Conservation (phyloP, 53 echinoderm and acorn worm species). For the Echinometra lucunter region DNA sequence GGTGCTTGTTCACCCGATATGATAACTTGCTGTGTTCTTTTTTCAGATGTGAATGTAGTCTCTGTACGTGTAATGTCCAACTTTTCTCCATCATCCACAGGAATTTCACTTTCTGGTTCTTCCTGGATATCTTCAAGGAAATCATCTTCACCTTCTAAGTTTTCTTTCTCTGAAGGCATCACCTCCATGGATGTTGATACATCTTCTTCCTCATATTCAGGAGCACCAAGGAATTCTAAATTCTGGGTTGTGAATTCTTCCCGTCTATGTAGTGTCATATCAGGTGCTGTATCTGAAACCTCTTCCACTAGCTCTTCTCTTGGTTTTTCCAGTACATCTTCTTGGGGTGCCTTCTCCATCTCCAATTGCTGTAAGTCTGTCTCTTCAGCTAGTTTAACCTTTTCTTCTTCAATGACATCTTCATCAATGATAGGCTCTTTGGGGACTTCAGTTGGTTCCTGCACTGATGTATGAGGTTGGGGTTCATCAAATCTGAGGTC, state of each 20-base stretch:
- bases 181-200: conserved; percentile 68
- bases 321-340: neutral
- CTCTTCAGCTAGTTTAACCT: conserved; percentile 33
- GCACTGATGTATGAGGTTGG: neutral
- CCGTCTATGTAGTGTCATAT: conserved; percentile 30
- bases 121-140: conserved; percentile 68
- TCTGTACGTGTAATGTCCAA: neutral
- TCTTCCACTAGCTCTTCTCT: neutral
- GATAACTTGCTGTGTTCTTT: neutral
- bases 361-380: neutral
- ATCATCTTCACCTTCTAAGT: conserved; percentile 53
- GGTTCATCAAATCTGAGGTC: conserved; percentile 21
- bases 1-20: conserved; percentile 38
- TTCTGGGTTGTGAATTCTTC: conserved; percentile 42
- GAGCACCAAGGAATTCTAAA: conserved; percentile 9
- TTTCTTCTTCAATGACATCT: conserved; percentile 44
- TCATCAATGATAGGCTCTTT: conserved; percentile 23
- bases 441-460: conserved; percentile 9
- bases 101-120: conserved; percentile 59
- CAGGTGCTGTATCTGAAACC: neutral
- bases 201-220: conserved; percentile 65
- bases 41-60: neutral
- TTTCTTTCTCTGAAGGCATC: conserved; percentile 64
- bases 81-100: conserved; percentile 6
- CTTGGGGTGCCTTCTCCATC: neutral